Percentiles rank a stretch among this genome's conserved stretches.
phyloP scores from a whole-genome alignment of 2,888 invertebrate species.

The Andrena haemorrhoa region DNA sequence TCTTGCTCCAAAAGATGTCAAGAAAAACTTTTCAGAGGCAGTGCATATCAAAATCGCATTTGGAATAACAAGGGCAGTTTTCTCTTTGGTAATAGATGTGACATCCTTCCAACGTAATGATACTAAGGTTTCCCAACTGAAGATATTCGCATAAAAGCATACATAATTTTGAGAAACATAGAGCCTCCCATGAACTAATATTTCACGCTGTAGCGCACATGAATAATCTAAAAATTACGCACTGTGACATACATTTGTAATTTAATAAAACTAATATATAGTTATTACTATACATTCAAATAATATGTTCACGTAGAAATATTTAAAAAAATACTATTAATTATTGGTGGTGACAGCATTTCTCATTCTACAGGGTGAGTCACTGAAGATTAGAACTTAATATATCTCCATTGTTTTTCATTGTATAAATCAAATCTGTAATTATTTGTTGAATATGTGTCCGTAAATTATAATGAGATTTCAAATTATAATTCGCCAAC shows the following conservation, averaged over 20 bases:
- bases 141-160: constrained; percentile 99
- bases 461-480: background rate
- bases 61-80: constrained; percentile 97
- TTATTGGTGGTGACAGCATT: background rate
- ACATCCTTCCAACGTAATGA: constrained; percentile 96
- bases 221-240: constrained; percentile 93
- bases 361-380: background rate
- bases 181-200: constrained; percentile 97
- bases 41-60: constrained; percentile 97
- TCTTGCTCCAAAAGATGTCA: constrained; percentile 96
- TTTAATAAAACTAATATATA: background rate
- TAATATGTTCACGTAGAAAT: background rate
- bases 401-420: constrained; percentile 12
- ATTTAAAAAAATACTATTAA: background rate
- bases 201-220: constrained; percentile 98
- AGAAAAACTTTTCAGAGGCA: constrained; percentile 94
- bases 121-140: constrained; percentile 97
- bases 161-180: constrained; percentile 98
- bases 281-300: constrained; percentile 3
- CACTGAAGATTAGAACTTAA: constrained; percentile 20
- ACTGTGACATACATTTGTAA: constrained; percentile 28
- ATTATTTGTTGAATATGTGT: background rate
- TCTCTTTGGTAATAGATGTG: constrained; percentile 97
- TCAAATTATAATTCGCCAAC: too few relatives aligned
- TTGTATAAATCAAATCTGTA: background rate